Base-by-base conservation (phyloP, 2,888 invertebrate genomes). In the Malachius bipustulatus region DNA sequence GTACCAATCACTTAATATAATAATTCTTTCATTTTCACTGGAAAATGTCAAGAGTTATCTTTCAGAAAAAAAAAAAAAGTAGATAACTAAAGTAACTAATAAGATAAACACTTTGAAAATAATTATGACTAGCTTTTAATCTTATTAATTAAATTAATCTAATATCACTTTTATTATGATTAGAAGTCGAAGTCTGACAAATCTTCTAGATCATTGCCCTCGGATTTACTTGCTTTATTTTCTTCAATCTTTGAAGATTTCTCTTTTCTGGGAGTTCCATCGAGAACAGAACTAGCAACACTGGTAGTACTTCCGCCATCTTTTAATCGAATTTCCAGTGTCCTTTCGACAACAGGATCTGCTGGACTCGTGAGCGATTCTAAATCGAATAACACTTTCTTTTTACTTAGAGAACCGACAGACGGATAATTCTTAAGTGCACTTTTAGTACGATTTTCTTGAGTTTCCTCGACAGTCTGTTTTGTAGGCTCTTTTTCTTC, bases 351-450 rank as follows among this genome's bases (percentile, higher is more conserved):
- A 8, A 24, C 8, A 24, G 9, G 24, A 28, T 9, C 11, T 28
- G 10, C 24, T 19, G 41, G 30, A 29, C n/a, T 16, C 10, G 28
- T 9, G 47, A 67, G 66, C 3, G 68, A 65, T 46, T 71, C 69
- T 56, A 76, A 64, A 59, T 75, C 72, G 47, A 77, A 77, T 30
- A 74, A 48, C 4, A 77, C 76, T 58, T 71, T 74, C 54, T 77
- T 77, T 47, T 76, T 76, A 14, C 68, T 64, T 14, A 72, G 51
- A 28, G 69, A 70, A 24, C 67, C 68, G 13, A 61, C 62, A 1
- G 72, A 71, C 2, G 69, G 65, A 30, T 65, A 68, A 50, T 65
- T 67, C 59, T 75, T 77, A 19, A 76, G 51, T 16, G 73, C 74
- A 32, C 75, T 65, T 56, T 70, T 75, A 30, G 67, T 43, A 32